Conservation (phyloP, 2,113 vertebrate species). For the Motacilla alba region DNA sequence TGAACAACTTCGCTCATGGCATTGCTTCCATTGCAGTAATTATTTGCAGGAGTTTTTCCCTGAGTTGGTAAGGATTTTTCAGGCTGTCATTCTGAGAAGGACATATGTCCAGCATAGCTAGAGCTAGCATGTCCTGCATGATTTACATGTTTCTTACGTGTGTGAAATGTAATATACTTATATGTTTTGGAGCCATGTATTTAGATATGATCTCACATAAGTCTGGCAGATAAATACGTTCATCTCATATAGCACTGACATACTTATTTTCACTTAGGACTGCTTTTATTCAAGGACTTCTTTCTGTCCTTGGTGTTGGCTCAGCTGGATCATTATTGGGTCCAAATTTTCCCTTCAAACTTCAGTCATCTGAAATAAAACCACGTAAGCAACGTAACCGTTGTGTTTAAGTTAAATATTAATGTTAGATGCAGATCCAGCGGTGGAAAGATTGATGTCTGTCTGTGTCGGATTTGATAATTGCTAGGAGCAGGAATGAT, state of each 20-base stretch:
- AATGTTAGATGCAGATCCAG: background rate
- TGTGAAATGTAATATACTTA: conserved; percentile 50
- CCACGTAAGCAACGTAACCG: accelerated
- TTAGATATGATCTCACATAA: conserved; percentile 32
- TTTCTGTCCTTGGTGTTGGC: background rate
- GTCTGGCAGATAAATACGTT: conserved; percentile 17
- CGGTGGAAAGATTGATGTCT: background rate
- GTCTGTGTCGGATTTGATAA: background rate
- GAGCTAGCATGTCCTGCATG: background rate
- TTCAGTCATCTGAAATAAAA: background rate
- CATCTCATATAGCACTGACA: conserved; percentile 38
- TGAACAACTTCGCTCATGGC: background rate
- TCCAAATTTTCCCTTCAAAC: background rate
- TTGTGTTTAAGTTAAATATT: background rate
- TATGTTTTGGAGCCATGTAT: conserved; percentile 22
- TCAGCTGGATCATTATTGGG: background rate
- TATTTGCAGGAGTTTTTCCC: background rate
- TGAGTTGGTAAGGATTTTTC: background rate
- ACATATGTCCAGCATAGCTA: background rate
- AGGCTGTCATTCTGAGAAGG: background rate
- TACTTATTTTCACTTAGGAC: background rate
- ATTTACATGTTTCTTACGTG: background rate
- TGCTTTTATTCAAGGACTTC: background rate
- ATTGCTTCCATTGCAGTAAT: background rate
- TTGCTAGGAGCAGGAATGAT: background rate